Evolutionary conservation across 64 coral and sea anemone genomes (phyloP).

Genomic region (Platygyra sinensis): DNA sequence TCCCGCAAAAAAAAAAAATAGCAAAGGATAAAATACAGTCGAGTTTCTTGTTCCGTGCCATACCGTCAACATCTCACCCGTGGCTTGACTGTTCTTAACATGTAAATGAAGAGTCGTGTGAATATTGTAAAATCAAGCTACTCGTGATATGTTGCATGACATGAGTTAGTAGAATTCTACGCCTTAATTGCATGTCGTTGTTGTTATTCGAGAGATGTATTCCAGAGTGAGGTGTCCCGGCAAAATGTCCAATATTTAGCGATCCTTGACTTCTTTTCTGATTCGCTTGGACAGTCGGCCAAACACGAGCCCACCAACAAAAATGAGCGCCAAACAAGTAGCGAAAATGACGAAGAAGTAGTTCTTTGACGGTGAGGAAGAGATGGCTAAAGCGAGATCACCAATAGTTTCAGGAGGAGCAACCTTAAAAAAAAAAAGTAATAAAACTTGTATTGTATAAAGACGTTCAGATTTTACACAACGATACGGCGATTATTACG

Average conservation of each 20-base stretch:
- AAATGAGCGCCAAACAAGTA: slow-evolving; percentile 77
- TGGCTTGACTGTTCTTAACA: background rate
- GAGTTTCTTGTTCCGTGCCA: background rate
- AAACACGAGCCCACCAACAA: slow-evolving; percentile 86
- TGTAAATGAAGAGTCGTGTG: background rate
- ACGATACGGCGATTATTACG: no score
- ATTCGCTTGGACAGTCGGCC: slow-evolving; percentile 84
- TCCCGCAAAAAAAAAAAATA: no score
- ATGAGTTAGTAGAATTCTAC: background rate
- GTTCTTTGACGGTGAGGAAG: slow-evolving; percentile 75
- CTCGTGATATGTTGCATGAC: background rate
- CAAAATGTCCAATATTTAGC: slow-evolving; percentile 22
- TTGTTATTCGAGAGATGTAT: background rate
- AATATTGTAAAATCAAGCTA: background rate
- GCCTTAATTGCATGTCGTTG: background rate
- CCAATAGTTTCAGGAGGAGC: slow-evolving; percentile 44
- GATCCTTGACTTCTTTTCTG: slow-evolving; percentile 75
- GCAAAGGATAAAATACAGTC: no score
- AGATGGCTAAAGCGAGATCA: slow-evolving; percentile 58
- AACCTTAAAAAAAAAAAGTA: slow-evolving; percentile 29
- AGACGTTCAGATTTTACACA: no score
- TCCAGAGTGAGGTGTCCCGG: no score
- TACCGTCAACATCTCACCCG: background rate
- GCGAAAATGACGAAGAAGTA: slow-evolving; percentile 94
- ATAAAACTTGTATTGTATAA: background rate